These are phyloP conservation scores for Enhydra lutris DNA, from an alignment of 2,113 vertebrate genomes.

Conservation along the genomic window DNA sequence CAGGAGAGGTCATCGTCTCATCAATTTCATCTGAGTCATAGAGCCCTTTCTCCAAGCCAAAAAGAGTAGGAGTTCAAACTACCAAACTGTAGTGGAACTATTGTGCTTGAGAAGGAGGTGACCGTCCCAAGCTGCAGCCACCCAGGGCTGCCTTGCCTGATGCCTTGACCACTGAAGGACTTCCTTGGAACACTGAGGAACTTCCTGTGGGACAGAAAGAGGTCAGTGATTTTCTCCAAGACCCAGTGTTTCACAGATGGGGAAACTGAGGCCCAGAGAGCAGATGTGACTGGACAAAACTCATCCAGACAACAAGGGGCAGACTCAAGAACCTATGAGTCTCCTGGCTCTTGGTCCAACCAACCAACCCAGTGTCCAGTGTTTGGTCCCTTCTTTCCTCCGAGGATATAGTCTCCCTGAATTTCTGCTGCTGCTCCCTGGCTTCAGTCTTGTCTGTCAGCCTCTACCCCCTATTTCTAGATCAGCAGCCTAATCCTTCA, in stretches of 20 bases:
- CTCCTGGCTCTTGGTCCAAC: neutral
- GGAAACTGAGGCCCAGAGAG: neutral
- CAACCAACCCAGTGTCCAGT: too few relatives aligned
- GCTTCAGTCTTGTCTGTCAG: neutral
- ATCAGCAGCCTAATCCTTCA: neutral
- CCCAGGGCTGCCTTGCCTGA: too few relatives aligned
- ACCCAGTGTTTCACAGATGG: neutral
- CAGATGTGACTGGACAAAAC: neutral
- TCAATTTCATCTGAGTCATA: neutral
- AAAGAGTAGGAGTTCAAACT: neutral
- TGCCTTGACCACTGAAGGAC: neutral
- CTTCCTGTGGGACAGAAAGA: fast-evolving
- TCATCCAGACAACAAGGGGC: neutral
- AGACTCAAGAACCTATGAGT: neutral
- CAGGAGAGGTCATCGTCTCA: neutral
- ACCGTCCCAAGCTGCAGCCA: neutral
- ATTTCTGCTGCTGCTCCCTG: neutral
- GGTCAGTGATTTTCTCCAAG: neutral
- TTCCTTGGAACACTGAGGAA: neutral
- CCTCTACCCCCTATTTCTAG: neutral
- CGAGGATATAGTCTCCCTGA: fast-evolving
- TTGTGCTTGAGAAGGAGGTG: neutral
- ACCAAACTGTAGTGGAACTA: neutral
- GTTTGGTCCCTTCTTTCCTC: neutral
- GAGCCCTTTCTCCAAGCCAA: neutral